Percentiles rank a stretch among this genome's conserved stretches.
Conservation (phyloP, 2,797 vertebrate species). For the Cyclopterus lumpus region DNA sequence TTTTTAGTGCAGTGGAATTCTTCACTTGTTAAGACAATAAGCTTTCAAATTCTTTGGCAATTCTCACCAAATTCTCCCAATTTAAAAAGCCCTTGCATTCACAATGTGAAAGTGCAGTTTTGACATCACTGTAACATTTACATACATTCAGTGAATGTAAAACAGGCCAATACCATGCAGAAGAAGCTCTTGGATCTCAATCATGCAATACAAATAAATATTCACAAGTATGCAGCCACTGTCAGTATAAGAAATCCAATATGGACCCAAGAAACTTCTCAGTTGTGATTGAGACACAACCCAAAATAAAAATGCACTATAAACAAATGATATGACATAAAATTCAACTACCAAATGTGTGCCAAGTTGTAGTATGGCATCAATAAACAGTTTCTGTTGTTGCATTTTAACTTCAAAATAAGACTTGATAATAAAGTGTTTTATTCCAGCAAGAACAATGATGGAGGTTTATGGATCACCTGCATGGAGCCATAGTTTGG, state of each 20-base stretch:
- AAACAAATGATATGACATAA: slow-evolving; percentile 29
- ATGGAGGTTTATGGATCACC: slow-evolving; percentile 42
- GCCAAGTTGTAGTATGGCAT: slow-evolving; percentile 11
- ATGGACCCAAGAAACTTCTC: slow-evolving; percentile 71
- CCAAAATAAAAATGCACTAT: slow-evolving; percentile 39
- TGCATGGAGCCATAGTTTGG: slow-evolving; percentile 43
- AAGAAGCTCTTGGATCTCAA: slow-evolving; percentile 57
- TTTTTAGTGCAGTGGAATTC: slow-evolving; percentile 47
- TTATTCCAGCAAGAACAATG: neutral
- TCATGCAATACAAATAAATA: slow-evolving; percentile 69
- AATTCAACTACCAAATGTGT: slow-evolving; percentile 27
- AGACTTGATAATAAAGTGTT: slow-evolving; percentile 13
- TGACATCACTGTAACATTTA: slow-evolving; percentile 62
- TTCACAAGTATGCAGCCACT: slow-evolving; percentile 34
- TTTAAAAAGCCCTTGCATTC: slow-evolving; percentile 70
- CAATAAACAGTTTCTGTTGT: slow-evolving; percentile 2
- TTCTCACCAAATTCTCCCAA: slow-evolving; percentile 30
- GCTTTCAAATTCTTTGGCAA: slow-evolving; percentile 66
- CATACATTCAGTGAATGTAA: slow-evolving; percentile 73
- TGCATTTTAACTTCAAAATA: slow-evolving; percentile 20
- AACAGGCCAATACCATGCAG: slow-evolving; percentile 58
- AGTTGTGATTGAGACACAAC: slow-evolving; percentile 67
- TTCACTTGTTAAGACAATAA: slow-evolving; percentile 37
- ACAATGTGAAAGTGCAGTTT: slow-evolving; percentile 52
- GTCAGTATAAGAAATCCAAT: slow-evolving; percentile 72